These are phyloP conservation scores for Agelastica alni DNA, from an alignment of 2,888 invertebrate species.

Conservation along the genomic window DNA sequence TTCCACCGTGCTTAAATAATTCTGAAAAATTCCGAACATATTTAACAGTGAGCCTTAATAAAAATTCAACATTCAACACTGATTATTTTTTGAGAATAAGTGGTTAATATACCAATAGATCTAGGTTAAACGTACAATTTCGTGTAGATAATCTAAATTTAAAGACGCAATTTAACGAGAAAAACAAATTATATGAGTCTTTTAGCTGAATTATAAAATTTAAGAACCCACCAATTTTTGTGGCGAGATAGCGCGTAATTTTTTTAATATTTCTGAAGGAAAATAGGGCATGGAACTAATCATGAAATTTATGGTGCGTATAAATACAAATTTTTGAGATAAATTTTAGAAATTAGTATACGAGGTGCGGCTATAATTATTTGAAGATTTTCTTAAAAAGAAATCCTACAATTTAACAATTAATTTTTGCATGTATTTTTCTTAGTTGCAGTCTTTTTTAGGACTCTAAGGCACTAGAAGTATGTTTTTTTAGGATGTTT, in stretches of 20 bases:
- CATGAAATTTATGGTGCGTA: neutral
- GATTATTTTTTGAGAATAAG: conserved; percentile 4
- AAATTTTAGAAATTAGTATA: neutral
- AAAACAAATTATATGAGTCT: conserved; percentile 7
- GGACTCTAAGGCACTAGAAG: no score
- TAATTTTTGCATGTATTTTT: no score
- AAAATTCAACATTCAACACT: neutral
- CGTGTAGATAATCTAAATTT: conserved; percentile 14
- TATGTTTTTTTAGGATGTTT: no score
- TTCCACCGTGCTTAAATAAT: no score
- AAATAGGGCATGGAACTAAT: neutral
- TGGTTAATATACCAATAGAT: conserved; percentile 14
- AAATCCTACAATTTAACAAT: no score
- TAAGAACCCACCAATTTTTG: conserved; percentile 1
- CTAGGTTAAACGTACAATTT: conserved; percentile 1
- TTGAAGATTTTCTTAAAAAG: no score
- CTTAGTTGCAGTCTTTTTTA: no score
- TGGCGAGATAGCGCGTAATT: neutral
- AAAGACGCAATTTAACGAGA: conserved; percentile 1
- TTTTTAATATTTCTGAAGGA: neutral
- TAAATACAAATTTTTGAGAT: neutral
- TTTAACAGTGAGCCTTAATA: conserved; percentile 10
- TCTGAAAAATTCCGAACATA: no score
- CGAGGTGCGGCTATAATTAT: no score
- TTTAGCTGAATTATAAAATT: conserved; percentile 1